Evolutionary conservation across 2,888 invertebrate genomes (phyloP).

Genomic region (Zaprionus obscuricornis): DNA sequence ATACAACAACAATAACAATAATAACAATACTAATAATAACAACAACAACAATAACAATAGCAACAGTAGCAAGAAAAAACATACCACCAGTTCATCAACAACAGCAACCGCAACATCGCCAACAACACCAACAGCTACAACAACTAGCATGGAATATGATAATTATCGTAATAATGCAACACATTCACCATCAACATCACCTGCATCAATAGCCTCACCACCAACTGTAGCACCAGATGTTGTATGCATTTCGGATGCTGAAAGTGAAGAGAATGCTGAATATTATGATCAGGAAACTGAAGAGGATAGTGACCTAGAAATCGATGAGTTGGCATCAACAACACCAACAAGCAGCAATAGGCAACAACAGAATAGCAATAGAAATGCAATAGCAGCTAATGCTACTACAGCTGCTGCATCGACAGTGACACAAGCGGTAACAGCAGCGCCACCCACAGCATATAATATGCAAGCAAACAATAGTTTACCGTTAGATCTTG

Average conservation of each 20-base stretch:
- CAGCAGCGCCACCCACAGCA: constrained; percentile 19
- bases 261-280: constrained; percentile 47
- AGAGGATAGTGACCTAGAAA: constrained; percentile 61
- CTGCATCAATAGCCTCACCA: constrained; percentile 48
- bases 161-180: constrained; percentile 59
- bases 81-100: too few relatives aligned
- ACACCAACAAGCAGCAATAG: constrained; percentile 32
- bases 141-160: constrained; percentile 39
- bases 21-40: constrained; percentile 16
- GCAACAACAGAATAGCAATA: constrained; percentile 19
- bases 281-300: constrained; percentile 70
- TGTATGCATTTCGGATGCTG: constrained; percentile 66
- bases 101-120: not conserved
- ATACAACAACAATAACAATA: constrained; percentile 23
- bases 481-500: constrained; percentile 56
- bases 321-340: constrained; percentile 27
- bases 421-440: constrained; percentile 22
- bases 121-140: constrained; percentile 8
- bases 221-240: constrained; percentile 36
- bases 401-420: constrained; percentile 24
- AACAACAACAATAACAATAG: constrained; percentile 1
- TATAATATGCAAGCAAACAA: constrained; percentile 49
- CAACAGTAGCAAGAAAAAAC: too few relatives aligned
- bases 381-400: constrained; percentile 40
- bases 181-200: too few relatives aligned